Evolutionary conservation across 1,140 invertebrate genomes (phyloP).

Genomic region (Drosophila biarmipes): DNA sequence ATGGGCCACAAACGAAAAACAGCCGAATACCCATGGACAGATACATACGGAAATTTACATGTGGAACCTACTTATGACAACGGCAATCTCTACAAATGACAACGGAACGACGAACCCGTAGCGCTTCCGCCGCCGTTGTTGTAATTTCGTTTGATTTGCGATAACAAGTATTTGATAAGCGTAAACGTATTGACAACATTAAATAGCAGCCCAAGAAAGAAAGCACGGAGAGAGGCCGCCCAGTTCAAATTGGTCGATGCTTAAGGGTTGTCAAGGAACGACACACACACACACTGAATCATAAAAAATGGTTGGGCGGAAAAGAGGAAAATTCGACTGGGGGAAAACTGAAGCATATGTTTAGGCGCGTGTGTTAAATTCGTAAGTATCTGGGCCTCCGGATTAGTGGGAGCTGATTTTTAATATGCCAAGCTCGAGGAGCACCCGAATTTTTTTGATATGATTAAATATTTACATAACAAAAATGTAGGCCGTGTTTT

Average conservation of each 20-base stretch:
- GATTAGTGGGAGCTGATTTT: constrained; percentile 49
- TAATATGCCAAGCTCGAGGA: constrained; percentile 52
- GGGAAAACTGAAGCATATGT: constrained; percentile 52
- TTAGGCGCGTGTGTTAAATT: constrained; percentile 68
- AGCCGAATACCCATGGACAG: constrained; percentile 14
- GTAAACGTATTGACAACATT: constrained; percentile 76
- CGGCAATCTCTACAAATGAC: constrained; percentile 58
- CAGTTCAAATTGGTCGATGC: constrained; percentile 46
- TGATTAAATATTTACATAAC: constrained; percentile 82
- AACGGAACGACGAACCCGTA: constrained; percentile 47
- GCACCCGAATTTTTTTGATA: constrained; percentile 57
- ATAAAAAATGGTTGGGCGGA: constrained; percentile 22
- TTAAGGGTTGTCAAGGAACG: constrained; percentile 30
- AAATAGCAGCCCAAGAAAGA: constrained; percentile 51
- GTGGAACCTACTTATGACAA: constrained; percentile 36
- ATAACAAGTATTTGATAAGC: constrained; percentile 83
- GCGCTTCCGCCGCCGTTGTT: constrained; percentile 48
- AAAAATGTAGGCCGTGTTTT: constrained; percentile 67
- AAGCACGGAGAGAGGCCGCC: constrained; percentile 41
- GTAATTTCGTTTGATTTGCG: constrained; percentile 68
- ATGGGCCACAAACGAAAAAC: constrained; percentile 3
- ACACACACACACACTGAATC: not conserved
- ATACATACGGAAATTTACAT: constrained; percentile 23
- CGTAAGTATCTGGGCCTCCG: constrained; percentile 50
- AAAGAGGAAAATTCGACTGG: not conserved